A percentile compares a stretch with the other conserved stretches of the same genome.
These are phyloP conservation scores for Bibio marci DNA, from an alignment of 2,888 invertebrate genomes.

Conservation along the genomic window DNA sequence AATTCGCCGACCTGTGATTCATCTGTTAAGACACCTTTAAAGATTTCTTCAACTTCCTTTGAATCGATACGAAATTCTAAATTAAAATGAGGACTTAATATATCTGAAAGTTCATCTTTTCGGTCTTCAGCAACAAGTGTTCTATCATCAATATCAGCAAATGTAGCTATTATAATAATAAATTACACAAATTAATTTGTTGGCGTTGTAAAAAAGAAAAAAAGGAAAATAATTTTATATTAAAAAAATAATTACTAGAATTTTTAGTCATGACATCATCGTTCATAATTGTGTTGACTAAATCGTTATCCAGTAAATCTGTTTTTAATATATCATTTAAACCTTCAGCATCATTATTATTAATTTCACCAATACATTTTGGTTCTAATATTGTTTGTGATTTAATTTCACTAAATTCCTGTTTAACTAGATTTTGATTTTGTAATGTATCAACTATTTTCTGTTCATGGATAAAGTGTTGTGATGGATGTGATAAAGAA, in stretches of 20 bases:
- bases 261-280: conserved; percentile 25
- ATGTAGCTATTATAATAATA: conserved; percentile 18
- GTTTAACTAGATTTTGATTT: too few species aligned
- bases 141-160: conserved; percentile 22
- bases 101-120: conserved; percentile 54
- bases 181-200: neutral
- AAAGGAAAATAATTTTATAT: neutral
- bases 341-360: conserved; percentile 39
- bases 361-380: conserved; percentile 22
- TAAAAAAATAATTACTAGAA: neutral
- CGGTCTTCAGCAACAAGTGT: conserved; percentile 18
- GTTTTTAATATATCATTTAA: conserved; percentile 47
- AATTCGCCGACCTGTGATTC: conserved; percentile 51
- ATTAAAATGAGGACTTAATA: conserved; percentile 50
- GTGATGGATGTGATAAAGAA: neutral
- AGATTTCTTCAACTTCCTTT: conserved; percentile 81
- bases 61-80: conserved; percentile 74
- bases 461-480: too few species aligned
- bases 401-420: conserved; percentile 13
- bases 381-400: conserved; percentile 9
- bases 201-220: neutral
- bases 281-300: conserved; percentile 51
- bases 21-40: conserved; percentile 76
- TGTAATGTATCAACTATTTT: conserved; percentile 14
- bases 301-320: conserved; percentile 45